A percentile compares a stretch with the other conserved stretches of the same genome.
phyloP scores from a whole-genome alignment of 2,888 invertebrate genomes.

The Pharmacophagus antenor region DNA sequence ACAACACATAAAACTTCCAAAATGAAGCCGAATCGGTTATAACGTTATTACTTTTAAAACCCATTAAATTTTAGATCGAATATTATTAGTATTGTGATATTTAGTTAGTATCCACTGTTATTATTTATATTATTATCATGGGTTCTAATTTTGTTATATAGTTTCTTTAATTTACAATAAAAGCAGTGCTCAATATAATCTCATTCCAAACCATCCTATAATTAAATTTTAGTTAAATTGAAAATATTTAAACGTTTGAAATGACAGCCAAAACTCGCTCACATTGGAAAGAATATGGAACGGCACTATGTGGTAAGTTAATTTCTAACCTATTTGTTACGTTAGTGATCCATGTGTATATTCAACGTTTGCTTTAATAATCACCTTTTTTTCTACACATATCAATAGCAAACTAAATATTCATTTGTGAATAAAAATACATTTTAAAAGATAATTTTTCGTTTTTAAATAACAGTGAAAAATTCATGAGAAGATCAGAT shows the following conservation, averaged over 20 bases:
- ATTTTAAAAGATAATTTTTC: neutral
- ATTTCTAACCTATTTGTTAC: slow-evolving; percentile 65
- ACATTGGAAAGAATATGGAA: slow-evolving; percentile 81
- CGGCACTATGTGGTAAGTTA: slow-evolving; percentile 78
- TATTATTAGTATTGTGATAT: slow-evolving; percentile 78
- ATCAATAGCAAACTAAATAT: neutral
- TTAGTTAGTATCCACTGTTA: slow-evolving; percentile 74
- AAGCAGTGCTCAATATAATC: slow-evolving; percentile 79
- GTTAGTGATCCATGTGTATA: slow-evolving; percentile 52
- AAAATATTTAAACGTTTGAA: slow-evolving; percentile 49
- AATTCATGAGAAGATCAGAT: neutral
- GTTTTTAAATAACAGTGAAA: neutral
- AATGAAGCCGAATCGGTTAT: slow-evolving; percentile 80
- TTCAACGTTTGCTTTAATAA: slow-evolving; percentile 29
- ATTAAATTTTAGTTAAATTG: slow-evolving; percentile 52
- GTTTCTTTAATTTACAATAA: slow-evolving; percentile 54
- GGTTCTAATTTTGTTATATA: slow-evolving; percentile 70
- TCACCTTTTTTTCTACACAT: slow-evolving; percentile 4
- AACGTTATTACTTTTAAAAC: slow-evolving; percentile 68
- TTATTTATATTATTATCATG: slow-evolving; percentile 72
- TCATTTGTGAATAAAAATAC: neutral
- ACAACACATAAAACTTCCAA: slow-evolving; percentile 79
- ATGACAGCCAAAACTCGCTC: slow-evolving; percentile 79
- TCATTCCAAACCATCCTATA: slow-evolving; percentile 76
- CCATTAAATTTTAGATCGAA: slow-evolving; percentile 75